Evolutionary conservation across 2,797 vertebrate species (phyloP), one percentile per base, ranked within the genome.

Genomic region (Phoxinus dragarum): DNA sequence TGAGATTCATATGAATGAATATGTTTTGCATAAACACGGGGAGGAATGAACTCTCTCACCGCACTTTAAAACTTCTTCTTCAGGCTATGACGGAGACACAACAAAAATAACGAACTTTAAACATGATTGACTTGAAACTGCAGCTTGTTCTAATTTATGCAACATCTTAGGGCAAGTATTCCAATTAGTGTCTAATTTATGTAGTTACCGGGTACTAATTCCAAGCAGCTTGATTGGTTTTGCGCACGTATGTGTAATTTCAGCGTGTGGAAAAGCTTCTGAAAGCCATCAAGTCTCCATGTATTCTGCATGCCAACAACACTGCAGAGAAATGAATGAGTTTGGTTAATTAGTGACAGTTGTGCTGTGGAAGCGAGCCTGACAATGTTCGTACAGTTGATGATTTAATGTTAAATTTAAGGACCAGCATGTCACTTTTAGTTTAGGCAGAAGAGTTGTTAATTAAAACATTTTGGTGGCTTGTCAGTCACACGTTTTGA

Each of bases 381-480:
- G 84, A 90, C 84, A 84, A 88, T 31, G 27, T 61, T 27, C 11
- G 12, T 14, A 12, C n/a, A 64, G n/a, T 14, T 31, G 61, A 90
- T 91, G 61, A 90, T 91, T 88, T 89, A 91, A 92, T 90, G 88
- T 91, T 90, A 91, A 92, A 93, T 91, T 90, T 80, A 88, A 88
- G 36, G 81, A 90, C 47, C 42, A 83, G 71, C 7, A 14, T 84
- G 90, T 89, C 88, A 87, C 64, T 81, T 92, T 82, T 90, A 85
- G 91, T 92, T 92, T 88, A 89, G 14, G 89, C 81, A 91, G 91
- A 90, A 78, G 42, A 91, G 91, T 90, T 47, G 88, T 91, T 90
- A 86, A 91, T 89, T 91, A 91, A 87, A 91, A 88, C 74, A 64
- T 87, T 80, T 82, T 40, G 79, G 79, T 85, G 44, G 75, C 68